These are phyloP conservation scores for Drosophila pandora DNA, from an alignment of 1,140 invertebrate genomes.

Conservation along the genomic window DNA sequence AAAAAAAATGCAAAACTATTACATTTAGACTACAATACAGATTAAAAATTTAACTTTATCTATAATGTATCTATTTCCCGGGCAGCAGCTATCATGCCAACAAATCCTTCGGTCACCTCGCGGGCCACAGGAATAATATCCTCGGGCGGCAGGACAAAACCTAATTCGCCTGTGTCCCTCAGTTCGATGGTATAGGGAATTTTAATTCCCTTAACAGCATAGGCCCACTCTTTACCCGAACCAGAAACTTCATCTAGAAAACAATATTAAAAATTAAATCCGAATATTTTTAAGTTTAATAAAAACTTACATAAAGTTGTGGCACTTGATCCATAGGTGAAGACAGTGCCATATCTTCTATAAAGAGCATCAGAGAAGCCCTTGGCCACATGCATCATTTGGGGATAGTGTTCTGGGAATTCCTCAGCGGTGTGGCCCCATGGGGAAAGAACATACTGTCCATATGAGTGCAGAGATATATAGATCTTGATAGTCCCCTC, in stretches of 20 bases:
- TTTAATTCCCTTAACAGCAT: constrained; percentile 87
- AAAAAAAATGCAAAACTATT: no score
- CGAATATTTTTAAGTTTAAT: no score
- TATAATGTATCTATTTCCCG: constrained; percentile 67
- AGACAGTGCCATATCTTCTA: constrained; percentile 83
- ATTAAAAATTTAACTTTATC: not conserved
- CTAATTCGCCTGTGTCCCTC: constrained; percentile 88
- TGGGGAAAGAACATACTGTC: constrained; percentile 84
- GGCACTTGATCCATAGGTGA: constrained; percentile 84
- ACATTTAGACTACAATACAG: no score
- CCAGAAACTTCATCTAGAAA: constrained; percentile 84
- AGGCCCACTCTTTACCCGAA: constrained; percentile 90
- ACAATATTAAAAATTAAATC: not conserved
- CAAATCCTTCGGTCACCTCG: constrained; percentile 88
- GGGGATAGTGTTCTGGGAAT: constrained; percentile 85
- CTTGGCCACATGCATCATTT: constrained; percentile 84
- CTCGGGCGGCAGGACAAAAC: constrained; percentile 90
- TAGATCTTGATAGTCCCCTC: constrained; percentile 83
- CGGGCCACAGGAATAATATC: constrained; percentile 90
- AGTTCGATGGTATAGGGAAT: constrained; percentile 88
- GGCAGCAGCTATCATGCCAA: constrained; percentile 86
- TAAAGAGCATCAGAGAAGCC: constrained; percentile 82
- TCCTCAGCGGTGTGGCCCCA: constrained; percentile 82
- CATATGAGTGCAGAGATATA: constrained; percentile 85
- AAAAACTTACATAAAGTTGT: constrained; percentile 84